phyloP scores from a whole-genome alignment of 2,113 vertebrate genomes.

The Arvicanthis niloticus region DNA sequence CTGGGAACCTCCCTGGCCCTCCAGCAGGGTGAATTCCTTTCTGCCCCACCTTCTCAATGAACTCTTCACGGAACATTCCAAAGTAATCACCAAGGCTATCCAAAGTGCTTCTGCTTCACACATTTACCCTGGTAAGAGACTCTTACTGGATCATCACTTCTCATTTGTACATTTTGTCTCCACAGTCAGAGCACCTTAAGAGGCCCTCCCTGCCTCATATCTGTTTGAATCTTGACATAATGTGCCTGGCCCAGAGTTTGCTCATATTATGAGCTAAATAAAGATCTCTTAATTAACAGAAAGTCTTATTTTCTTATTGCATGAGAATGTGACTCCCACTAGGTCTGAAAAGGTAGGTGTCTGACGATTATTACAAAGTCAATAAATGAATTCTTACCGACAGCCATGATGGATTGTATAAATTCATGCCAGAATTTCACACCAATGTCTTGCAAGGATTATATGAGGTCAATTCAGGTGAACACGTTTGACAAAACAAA shows the following conservation, averaged over 20 bases:
- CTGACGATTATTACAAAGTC: slow-evolving; percentile 10
- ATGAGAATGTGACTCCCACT: slow-evolving; percentile 24
- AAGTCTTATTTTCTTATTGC: neutral
- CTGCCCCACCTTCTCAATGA: neutral
- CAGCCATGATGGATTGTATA: neutral
- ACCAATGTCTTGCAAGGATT: neutral
- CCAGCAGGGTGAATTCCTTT: neutral
- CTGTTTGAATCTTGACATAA: neutral
- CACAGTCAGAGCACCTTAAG: neutral
- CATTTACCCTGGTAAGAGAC: neutral
- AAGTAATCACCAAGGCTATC: neutral
- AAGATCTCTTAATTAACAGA: slow-evolving; percentile 16
- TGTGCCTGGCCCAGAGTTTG: neutral
- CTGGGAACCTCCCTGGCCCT: neutral
- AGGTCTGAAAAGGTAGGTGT: neutral
- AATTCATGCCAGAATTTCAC: slow-evolving; percentile 43
- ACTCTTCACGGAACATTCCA: neutral
- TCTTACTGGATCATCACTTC: neutral
- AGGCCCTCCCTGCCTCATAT: neutral
- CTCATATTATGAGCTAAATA: slow-evolving; percentile 17
- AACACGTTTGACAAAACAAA: slow-evolving; percentile 16
- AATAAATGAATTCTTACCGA: slow-evolving; percentile 38
- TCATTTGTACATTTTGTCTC: neutral
- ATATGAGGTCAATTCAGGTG: neutral
- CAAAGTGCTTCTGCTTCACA: neutral